Evolutionary conservation across 2,113 vertebrate species (phyloP), one percentile per base, ranked within the genome.

Genomic region (Apistogramma diplotaenia): DNA sequence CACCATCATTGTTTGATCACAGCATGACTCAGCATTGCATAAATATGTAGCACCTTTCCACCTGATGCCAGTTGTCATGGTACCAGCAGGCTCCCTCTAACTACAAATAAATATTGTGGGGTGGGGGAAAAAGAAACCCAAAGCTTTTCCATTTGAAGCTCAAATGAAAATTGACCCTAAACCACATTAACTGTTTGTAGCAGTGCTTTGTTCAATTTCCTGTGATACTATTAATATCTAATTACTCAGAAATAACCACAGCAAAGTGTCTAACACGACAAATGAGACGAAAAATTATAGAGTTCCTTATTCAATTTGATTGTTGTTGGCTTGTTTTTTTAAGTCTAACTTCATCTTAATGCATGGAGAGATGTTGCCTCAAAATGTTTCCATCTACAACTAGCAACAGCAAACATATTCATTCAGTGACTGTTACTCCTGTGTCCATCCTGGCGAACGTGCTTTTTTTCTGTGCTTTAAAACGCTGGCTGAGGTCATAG

Each of bases 51-150:
- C 74, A 84, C 84, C 70, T 70, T 85, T 86, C 76, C 61, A 78
- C 85, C 83, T 84, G 56, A 88, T 21, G 74, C 87, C 77, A 56
- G 89, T 90, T 93, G 87, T 86, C 60, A 91, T 90, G 88, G 75
- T 46, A 75, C 77, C 84, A 84, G 58, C 75, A 61, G 73, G 49
- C 49, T 54, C 57, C 82, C 82, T 78, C 65, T 76, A 56, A 88
- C 89, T 86, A 91, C 81, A 91, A 88, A 91, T 76, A 93, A 90
- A 93, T 74, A 92, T 23, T 62, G 46, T 60, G 11, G 85, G 70
- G 43, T 60, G 11, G 85, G n/a, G n/a, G n/a, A 29, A 29, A 29
- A 29, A 29, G 29, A n/a, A 46, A 49, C 23, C 18, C 10, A 13
- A 70, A 70, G 65, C 25, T 51, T 70, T 70, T 29, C 62, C 62